These are phyloP conservation scores for Leuciscus idus DNA, from an alignment of 2,113 vertebrate genomes.

Conservation along the genomic window DNA sequence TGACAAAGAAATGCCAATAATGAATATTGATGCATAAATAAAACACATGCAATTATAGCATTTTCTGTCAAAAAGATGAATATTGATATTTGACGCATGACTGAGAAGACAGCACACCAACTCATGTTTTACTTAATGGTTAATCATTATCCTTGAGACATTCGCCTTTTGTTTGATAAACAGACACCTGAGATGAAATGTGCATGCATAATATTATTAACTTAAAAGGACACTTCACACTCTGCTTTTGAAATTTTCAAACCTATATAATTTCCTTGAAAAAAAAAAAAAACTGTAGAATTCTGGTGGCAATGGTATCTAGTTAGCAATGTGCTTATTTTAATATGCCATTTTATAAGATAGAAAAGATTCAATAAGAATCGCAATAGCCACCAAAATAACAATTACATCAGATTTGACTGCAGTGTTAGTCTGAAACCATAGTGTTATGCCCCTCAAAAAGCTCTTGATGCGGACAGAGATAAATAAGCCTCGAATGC, in stretches of 20 bases:
- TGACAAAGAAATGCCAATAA: not conserved
- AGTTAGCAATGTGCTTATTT: not conserved
- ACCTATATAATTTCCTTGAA: not conserved
- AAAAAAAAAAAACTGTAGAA: not conserved
- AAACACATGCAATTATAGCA: not conserved
- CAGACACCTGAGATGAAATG: not conserved
- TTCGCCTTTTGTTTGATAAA: not conserved
- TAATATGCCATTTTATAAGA: not conserved
- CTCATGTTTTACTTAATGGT: not conserved
- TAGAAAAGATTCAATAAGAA: not conserved
- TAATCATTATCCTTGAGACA: not conserved
- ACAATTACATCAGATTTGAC: not conserved
- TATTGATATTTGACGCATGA: not conserved
- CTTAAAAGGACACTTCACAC: not conserved
- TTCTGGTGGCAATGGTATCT: not conserved
- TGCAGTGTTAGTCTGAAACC: not conserved
- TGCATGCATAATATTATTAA: not conserved
- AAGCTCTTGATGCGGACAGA: not conserved
- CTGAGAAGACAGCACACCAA: not conserved
- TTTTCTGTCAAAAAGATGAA: not conserved
- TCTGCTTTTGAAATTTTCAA: not conserved
- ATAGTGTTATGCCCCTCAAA: not conserved
- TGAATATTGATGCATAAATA: constrained; percentile 7
- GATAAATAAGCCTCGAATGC: not conserved
- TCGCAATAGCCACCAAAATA: not conserved